These are phyloP conservation scores for Lordiphosa andalusiaca DNA, from an alignment of 2,888 invertebrate genomes.

Conservation along the genomic window DNA sequence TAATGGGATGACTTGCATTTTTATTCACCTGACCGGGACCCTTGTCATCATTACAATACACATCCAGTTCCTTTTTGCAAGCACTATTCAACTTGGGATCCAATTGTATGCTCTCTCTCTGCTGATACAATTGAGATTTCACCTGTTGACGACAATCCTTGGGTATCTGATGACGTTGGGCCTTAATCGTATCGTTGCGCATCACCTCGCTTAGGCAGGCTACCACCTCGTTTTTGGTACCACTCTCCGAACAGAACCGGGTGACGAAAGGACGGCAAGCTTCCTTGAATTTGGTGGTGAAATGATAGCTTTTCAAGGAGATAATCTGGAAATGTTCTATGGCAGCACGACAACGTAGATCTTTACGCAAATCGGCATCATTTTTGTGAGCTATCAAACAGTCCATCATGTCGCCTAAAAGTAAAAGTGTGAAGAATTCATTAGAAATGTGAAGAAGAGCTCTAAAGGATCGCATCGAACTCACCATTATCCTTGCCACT, in stretches of 20 bases:
- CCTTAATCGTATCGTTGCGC: constrained; percentile 91
- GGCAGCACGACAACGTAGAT: constrained; percentile 92
- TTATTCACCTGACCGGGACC: constrained; percentile 83
- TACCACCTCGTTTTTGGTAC: constrained; percentile 88
- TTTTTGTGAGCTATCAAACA: constrained; percentile 96
- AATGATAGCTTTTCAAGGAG: constrained; percentile 94
- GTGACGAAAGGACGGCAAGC: constrained; percentile 92
- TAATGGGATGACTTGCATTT: constrained; percentile 61
- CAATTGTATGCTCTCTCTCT: constrained; percentile 92
- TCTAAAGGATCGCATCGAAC: background rate
- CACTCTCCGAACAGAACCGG: constrained; percentile 85
- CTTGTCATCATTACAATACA: constrained; percentile 86
- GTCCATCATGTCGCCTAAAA: constrained; percentile 91
- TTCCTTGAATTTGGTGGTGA: constrained; percentile 96
- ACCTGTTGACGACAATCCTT: constrained; percentile 95
- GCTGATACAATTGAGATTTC: constrained; percentile 93
- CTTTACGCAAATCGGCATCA: constrained; percentile 88
- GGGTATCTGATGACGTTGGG: constrained; percentile 88
- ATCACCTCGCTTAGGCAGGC: constrained; percentile 88
- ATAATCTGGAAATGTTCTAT: constrained; percentile 98
- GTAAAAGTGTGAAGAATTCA: no score
- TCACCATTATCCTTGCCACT: constrained; percentile 86
- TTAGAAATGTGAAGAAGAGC: no score
- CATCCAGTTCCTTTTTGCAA: constrained; percentile 89
- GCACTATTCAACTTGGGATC: constrained; percentile 91